Conservation (phyloP, 2,113 vertebrate species). For the Piprites chloris region DNA sequence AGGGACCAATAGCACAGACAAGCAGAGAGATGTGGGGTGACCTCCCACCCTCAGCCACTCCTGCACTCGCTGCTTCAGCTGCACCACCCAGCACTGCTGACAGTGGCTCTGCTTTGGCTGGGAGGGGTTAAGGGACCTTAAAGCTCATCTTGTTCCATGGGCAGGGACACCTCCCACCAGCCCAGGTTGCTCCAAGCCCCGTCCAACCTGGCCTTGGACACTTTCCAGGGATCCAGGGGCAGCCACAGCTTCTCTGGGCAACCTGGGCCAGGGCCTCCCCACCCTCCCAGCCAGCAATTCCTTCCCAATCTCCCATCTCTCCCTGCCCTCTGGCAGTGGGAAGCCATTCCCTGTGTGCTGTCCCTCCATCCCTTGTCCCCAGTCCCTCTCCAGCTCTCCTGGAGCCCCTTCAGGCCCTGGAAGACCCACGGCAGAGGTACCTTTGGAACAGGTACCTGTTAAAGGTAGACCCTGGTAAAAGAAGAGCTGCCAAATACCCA, state of each 20-base stretch:
- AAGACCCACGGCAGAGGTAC: neutral
- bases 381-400: neutral
- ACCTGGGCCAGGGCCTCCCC: neutral
- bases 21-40: neutral
- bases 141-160: neutral
- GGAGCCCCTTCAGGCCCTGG: neutral
- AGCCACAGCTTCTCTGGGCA: neutral
- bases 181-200: neutral
- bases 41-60: neutral
- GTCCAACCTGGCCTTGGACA: neutral
- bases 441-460: neutral
- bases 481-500: accelerated
- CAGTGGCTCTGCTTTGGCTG: neutral
- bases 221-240: neutral
- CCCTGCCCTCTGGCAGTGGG: neutral
- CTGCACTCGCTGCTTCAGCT: neutral
- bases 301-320: neutral
- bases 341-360: neutral
- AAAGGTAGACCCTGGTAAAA: too few species aligned
- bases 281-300: neutral
- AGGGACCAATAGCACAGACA: conserved; percentile 30
- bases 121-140: neutral
- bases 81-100: neutral
- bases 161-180: neutral
- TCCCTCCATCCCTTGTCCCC: neutral